Base-by-base conservation (phyloP, 2,888 invertebrate genomes). In the Molorchus minor region DNA sequence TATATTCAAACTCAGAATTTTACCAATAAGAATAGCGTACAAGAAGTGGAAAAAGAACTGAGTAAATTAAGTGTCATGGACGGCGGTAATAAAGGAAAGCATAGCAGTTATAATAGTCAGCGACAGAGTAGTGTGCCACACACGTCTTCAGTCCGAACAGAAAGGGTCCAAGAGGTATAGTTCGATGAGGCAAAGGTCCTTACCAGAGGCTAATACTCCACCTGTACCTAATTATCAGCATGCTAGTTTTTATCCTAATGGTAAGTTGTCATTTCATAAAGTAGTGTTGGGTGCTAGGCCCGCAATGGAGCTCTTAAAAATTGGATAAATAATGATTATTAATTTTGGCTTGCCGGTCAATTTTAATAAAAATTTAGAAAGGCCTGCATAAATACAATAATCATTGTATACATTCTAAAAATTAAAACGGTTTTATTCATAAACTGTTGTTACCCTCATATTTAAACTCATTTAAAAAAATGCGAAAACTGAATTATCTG, bases 131-230 rank as follows among this genome's bases (percentile, higher is more conserved):
- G 78, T 56, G 75, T 80, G 5, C 80, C 80, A 0, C 81, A n/a
- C 80, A 1, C 76, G 81, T 55, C 62, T 80, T 38, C 72, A 70
- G 29, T 75, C 77, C 33, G 79, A 78, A 57, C 80, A 76, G 56
- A 80, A 80, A 62, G 84, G 85, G 12, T 84, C 85, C 57, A 87
- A 87, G 68, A 79, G 86, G 10, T 87, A 87, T 79, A 85, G 85
- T 67, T 75, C 75, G 1, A 75, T 77, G 61, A 68, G 87, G 29
- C 87, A 87, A 69, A 79, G 87, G 12, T 86, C 86, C 1, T 78
- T 87, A 21, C 85, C 85, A 1, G 87, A 87, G 57, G 79, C 84
- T 3, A 74, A 73, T 13, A 75, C 75, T 13, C 77, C 80, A 17
- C 77, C 79, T 7, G 72, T 75, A 53, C 52, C 52, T n/a, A 58